Evolutionary conservation across 2,797 vertebrate genomes (phyloP), one percentile per base, ranked within the genome.

Genomic region (Orientallactaga sibirica): DNA sequence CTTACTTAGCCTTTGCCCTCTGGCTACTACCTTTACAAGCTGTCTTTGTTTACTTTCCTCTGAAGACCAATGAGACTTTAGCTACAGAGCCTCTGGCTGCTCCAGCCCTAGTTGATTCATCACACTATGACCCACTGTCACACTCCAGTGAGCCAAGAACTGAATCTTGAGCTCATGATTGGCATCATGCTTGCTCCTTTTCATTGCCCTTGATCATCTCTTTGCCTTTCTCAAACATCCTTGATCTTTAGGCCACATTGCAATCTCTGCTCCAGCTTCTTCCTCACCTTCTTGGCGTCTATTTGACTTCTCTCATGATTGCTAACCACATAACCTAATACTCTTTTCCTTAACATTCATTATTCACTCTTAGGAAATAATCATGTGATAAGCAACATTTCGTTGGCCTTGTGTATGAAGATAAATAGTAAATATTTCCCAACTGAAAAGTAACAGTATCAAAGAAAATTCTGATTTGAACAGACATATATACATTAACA

Each of bases 291-390:
- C 68, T 80, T 24, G 41, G 4, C 29, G 48, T 27, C 27, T 7
- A 0, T 33, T n/a, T n/a, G 55, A 19, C 10, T 24, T 73, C 79
- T 20, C 15, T 18, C 18, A 5, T 37, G 43, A 58, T 61, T 8
- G 52, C 24, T 0, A 2, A 3, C 22, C 24, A 22, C 3, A 7
- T 29, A 2, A 18, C 22, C 10, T 3, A 22, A n/a, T 5, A 11
- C 12, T 3, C 10, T 6, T 2, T 1, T 18, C 29, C 2, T 0
- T 2, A 1, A 43, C 43, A 0, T 8, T 20, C 7, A 1, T 16
- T 43, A 22, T 12, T 4, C 33, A 12, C 22, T 7, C 33, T 41
- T 75, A 20, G 3, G 20, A 73, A 11, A 29, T 12, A 62, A 3
- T 41, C 22, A 16, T 5, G 37, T 12, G 18, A 14, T 3, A 25